A percentile compares a stretch with the other conserved stretches of the same genome.
phyloP scores from a whole-genome alignment of 2,113 vertebrate genomes.

The Sebastes schlegelii region DNA sequence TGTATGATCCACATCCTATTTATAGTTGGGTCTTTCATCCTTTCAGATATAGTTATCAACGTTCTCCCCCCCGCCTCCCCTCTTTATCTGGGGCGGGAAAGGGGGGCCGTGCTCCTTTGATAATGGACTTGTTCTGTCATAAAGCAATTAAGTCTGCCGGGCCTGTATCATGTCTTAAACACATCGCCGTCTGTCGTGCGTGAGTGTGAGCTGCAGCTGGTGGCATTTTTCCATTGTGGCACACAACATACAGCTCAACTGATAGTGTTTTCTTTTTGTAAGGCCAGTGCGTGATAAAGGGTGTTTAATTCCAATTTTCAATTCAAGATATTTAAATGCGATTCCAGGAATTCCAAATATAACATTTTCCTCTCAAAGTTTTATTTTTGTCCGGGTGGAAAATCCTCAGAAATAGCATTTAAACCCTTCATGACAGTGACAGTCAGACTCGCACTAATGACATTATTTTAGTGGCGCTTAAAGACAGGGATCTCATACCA shows the following conservation, averaged over 20 bases:
- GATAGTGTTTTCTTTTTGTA: constrained; percentile 1
- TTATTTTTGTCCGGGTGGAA: constrained; percentile 30
- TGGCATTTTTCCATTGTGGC: constrained; percentile 42
- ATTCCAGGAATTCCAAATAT: background rate
- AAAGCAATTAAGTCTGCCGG: constrained; percentile 65
- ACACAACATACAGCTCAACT: background rate
- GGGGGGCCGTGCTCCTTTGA: constrained; percentile 47
- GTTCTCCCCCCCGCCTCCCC: background rate
- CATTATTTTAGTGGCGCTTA: constrained; percentile 41
- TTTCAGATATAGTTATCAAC: constrained; percentile 64
- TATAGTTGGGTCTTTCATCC: constrained; percentile 55
- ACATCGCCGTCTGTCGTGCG: constrained; percentile 2
- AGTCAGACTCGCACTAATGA: constrained; percentile 20
- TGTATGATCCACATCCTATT: constrained; percentile 59
- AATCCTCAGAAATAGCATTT: constrained; percentile 23
- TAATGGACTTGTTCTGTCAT: constrained; percentile 68
- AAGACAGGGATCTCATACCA: constrained; percentile 21
- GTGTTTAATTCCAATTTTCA: background rate
- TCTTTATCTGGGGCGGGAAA: constrained; percentile 50
- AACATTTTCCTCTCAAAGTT: background rate
- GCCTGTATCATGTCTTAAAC: constrained; percentile 50
- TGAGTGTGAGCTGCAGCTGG: constrained; percentile 10
- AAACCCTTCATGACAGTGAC: constrained; percentile 25
- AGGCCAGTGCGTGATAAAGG: background rate
- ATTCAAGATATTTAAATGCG: background rate